Evolutionary conservation across 2,797 vertebrate species (phyloP).

Genomic region (Sebastes taczanowskii): DNA sequence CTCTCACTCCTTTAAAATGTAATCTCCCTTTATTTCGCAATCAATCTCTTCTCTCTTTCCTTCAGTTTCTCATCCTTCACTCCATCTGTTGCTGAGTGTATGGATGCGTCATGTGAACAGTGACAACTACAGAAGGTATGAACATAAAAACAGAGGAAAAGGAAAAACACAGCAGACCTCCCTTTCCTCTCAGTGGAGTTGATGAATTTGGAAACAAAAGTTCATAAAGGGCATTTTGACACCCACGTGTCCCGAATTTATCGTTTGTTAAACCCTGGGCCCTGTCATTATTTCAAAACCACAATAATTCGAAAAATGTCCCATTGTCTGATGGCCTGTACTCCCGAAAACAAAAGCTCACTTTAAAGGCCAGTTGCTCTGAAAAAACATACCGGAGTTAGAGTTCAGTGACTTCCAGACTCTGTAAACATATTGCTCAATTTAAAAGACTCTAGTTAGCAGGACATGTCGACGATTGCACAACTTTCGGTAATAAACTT

Average conservation of each 20-base stretch:
- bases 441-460: neutral
- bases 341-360: no score
- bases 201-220: neutral
- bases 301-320: neutral
- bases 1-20: conserved; percentile 59
- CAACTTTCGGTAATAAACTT: no score
- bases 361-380: neutral
- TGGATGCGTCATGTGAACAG: conserved; percentile 24
- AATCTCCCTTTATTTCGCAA: conserved; percentile 64
- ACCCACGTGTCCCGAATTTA: neutral
- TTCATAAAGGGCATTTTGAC: neutral
- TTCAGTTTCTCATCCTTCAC: conserved; percentile 43
- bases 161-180: neutral
- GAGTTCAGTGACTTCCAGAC: neutral
- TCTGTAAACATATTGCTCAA: neutral
- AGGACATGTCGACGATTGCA: no score
- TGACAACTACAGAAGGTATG: neutral
- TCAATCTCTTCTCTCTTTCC: conserved; percentile 52
- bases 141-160: neutral
- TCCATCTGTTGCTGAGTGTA: conserved; percentile 57
- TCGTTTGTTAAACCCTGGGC: neutral
- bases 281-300: neutral
- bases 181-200: neutral
- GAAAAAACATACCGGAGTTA: neutral
- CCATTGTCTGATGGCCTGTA: neutral